Evolutionary conservation across 2,113 vertebrate species (phyloP).

Genomic region (Cephalopterus ornatus): DNA sequence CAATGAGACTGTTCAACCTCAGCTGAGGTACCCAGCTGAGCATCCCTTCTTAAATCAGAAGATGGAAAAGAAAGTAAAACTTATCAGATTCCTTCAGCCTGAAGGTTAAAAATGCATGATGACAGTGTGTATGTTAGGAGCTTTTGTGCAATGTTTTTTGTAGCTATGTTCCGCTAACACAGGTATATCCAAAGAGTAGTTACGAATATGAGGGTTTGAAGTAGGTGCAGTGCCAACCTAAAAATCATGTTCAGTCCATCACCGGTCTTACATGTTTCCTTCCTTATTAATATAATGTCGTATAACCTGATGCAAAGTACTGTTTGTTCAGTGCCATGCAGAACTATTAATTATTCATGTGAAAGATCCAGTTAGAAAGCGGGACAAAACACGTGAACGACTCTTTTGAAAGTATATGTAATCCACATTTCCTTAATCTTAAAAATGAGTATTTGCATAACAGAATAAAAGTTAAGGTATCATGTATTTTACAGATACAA

Average conservation of each 20-base stretch:
- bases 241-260: not conserved
- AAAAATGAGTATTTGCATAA: not conserved
- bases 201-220: not conserved
- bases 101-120: not conserved
- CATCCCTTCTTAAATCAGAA: not conserved
- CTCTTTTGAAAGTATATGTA: not conserved
- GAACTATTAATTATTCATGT: not conserved
- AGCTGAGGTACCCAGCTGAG: not conserved
- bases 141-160: not conserved
- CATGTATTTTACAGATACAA: not conserved
- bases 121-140: rapidly evolving
- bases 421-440: not conserved
- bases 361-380: constrained; percentile 2
- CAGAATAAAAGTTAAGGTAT: not conserved
- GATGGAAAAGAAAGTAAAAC: not conserved
- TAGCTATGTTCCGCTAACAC: not conserved
- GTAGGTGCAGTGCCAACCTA: not conserved
- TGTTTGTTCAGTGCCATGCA: not conserved
- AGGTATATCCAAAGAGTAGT: not conserved
- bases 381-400: not conserved
- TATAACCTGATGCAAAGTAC: not conserved
- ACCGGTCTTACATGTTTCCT: not conserved
- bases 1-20: not conserved
- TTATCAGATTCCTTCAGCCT: not conserved
- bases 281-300: not conserved